A percentile compares a stretch with the other conserved stretches of the same genome.
Evolutionary conservation across 2,113 vertebrate genomes (phyloP).

Genomic region (Paradoxurus hermaphroditus): DNA sequence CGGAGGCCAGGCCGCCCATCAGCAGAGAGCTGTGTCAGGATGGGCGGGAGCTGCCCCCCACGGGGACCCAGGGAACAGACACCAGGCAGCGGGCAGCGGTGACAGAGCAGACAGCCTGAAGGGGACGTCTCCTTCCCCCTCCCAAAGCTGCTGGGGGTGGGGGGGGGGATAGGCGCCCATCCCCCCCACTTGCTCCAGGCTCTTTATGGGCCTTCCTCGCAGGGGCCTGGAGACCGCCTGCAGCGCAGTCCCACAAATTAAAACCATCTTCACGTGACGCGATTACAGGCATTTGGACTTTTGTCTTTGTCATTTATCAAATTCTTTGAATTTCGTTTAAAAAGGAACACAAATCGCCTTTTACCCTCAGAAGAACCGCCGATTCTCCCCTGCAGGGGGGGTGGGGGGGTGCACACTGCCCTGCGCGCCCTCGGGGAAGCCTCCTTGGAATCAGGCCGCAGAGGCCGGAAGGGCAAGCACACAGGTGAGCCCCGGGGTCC

Average conservation of each 20-base stretch:
- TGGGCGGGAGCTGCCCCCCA: not conserved
- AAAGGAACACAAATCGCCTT: not conserved
- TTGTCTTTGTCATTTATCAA: not conserved
- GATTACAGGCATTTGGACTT: not conserved
- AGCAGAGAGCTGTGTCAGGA: not conserved
- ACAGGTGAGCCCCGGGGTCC: accelerated
- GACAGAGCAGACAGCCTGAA: not conserved
- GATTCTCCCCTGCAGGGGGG: not conserved
- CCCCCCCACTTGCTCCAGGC: not conserved
- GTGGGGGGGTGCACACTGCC: too few species aligned
- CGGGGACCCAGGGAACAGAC: accelerated
- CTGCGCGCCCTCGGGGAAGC: not conserved
- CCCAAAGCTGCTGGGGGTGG: accelerated
- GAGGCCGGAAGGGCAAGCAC: not conserved
- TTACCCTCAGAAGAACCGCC: not conserved
- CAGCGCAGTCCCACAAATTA: accelerated
- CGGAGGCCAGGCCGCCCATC: not conserved
- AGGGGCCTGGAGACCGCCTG: not conserved
- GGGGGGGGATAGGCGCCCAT: not conserved
- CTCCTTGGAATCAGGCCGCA: not conserved
- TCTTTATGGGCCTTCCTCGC: not conserved
- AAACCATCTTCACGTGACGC: accelerated
- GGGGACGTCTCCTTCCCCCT: not conserved
- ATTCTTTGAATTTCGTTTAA: not conserved
- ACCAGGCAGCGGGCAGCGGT: not conserved